phyloP scores from a whole-genome alignment of 2,113 vertebrate genomes.

The Tricholaema leucomelas region DNA sequence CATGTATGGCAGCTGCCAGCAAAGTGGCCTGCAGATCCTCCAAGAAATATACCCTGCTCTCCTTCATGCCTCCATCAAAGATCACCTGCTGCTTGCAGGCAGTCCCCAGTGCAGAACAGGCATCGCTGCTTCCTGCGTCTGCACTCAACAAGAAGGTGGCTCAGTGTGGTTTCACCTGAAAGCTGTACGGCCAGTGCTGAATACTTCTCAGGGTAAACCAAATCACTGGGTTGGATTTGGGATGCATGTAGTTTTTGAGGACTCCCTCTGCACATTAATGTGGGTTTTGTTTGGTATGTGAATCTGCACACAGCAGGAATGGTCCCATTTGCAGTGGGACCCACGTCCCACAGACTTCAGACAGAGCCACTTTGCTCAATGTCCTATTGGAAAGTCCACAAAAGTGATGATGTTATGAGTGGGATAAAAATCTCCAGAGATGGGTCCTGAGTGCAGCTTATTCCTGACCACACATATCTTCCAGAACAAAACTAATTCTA shows the following conservation, averaged over 20 bases:
- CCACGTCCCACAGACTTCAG: neutral
- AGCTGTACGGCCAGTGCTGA: neutral
- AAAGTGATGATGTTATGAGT: neutral
- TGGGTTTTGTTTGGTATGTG: neutral
- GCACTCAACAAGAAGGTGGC: neutral
- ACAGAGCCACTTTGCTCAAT: neutral
- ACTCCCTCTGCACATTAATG: neutral
- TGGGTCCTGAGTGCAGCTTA: neutral
- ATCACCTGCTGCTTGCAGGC: neutral
- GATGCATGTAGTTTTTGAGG: neutral
- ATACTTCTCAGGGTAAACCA: neutral
- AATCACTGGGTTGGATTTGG: neutral
- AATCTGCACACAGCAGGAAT: neutral
- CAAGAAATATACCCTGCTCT: neutral
- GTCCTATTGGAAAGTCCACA: neutral
- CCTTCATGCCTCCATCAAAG: neutral
- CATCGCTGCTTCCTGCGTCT: neutral
- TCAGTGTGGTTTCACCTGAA: neutral
- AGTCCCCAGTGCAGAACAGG: rapidly evolving
- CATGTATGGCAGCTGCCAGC: neutral
- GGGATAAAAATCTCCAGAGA: neutral
- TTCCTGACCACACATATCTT: neutral
- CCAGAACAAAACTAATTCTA: neutral
- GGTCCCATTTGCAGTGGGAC: neutral
- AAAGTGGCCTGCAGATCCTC: neutral